Conservation (phyloP, 2,888 invertebrate genomes). For the Platycheirus rosarum region DNA sequence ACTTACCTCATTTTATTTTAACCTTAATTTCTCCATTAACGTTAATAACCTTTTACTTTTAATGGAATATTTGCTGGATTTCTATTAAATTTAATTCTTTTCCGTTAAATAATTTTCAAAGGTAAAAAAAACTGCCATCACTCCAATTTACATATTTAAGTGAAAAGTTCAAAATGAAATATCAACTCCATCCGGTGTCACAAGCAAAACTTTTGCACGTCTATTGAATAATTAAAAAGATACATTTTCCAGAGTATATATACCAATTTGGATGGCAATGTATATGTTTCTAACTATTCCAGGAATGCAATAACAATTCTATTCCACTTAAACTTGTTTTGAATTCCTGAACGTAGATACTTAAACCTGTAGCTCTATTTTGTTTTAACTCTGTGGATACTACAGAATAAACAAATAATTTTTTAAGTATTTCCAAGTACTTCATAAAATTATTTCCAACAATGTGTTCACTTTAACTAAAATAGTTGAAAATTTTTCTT, state of each 20-base stretch:
- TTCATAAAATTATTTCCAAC: not conserved
- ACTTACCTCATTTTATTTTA: no score
- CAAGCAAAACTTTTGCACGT: no score
- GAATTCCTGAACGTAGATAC: not conserved
- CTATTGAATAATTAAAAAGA: no score
- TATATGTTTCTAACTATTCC: not conserved
- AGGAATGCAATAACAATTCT: not conserved
- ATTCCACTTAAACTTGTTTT: not conserved
- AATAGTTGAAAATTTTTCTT: constrained; percentile 1
- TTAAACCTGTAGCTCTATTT: not conserved
- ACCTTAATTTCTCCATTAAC: no score
- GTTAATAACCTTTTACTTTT: no score
- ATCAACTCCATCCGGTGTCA: no score
- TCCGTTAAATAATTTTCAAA: no score
- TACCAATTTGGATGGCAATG: not conserved
- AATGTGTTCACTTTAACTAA: not conserved
- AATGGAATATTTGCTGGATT: no score
- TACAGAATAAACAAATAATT: not conserved
- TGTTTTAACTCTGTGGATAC: not conserved
- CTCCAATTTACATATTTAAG: no score
- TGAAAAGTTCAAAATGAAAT: no score
- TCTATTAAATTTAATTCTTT: no score
- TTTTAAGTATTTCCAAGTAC: not conserved
- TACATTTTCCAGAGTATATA: not conserved
- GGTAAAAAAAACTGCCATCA: no score